Evolutionary conservation across 1,140 invertebrate genomes (phyloP).

Genomic region (Neotoxoptera formosana): DNA sequence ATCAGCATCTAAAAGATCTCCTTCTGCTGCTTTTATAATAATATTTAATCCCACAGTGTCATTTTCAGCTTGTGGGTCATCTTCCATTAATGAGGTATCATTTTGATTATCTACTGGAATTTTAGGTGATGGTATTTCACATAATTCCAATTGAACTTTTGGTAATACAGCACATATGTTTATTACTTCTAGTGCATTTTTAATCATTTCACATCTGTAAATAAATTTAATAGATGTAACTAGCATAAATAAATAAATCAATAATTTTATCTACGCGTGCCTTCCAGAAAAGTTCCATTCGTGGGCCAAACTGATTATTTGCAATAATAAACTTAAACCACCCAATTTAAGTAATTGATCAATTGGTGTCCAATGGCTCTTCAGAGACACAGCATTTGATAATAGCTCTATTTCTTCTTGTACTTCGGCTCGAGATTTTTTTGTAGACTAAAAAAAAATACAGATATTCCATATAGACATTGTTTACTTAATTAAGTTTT

Average conservation of each 20-base stretch:
- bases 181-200: slow-evolving; percentile 88
- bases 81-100: slow-evolving; percentile 78
- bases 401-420: slow-evolving; percentile 84
- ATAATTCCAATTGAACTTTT: slow-evolving; percentile 82
- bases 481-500: neutral
- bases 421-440: slow-evolving; percentile 77
- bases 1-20: slow-evolving; percentile 87
- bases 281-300: slow-evolving; percentile 91
- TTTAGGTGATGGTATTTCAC: slow-evolving; percentile 62
- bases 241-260: neutral
- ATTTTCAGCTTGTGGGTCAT: slow-evolving; percentile 66
- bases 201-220: slow-evolving; percentile 83
- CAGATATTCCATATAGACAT: neutral
- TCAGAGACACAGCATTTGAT: slow-evolving; percentile 78
- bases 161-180: slow-evolving; percentile 89
- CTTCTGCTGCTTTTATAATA: slow-evolving; percentile 81
- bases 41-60: slow-evolving; percentile 74
- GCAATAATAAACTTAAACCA: slow-evolving; percentile 81
- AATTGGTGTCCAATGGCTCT: slow-evolving; percentile 84
- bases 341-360: slow-evolving; percentile 85
- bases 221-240: neutral
- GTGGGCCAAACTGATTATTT: slow-evolving; percentile 87
- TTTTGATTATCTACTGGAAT: neutral
- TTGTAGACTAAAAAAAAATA: slow-evolving; percentile 68
- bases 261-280: slow-evolving; percentile 64